These are phyloP conservation scores for Bathynomus jamesi DNA, from an alignment of 1,140 invertebrate species.

Conservation along the genomic window DNA sequence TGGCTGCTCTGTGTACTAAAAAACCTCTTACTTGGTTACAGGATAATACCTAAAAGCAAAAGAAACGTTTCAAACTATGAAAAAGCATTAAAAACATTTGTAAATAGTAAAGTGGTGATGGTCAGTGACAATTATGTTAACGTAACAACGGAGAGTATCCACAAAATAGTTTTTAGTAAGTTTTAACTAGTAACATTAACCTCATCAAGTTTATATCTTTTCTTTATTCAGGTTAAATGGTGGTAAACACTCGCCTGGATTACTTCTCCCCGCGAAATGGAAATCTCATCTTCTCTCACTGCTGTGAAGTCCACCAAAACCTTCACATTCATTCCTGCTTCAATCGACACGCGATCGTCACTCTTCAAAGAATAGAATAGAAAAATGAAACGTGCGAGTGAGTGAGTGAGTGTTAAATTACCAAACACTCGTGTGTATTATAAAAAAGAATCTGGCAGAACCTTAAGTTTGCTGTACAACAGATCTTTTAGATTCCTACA, in stretches of 20 bases:
- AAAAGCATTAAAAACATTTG: too few relatives aligned
- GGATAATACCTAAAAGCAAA: slow-evolving; percentile 19
- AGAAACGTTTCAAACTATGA: background rate
- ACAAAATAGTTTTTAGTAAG: background rate
- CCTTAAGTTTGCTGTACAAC: too few relatives aligned
- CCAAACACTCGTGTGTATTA: too few relatives aligned
- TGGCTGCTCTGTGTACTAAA: slow-evolving; percentile 40
- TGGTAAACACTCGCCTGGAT: slow-evolving; percentile 42
- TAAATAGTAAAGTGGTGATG: too few relatives aligned
- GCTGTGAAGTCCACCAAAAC: slow-evolving; percentile 46
- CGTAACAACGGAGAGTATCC: background rate
- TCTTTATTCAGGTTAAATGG: background rate
- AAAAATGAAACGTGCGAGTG: too few relatives aligned
- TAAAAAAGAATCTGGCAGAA: too few relatives aligned
- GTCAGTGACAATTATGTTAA: background rate
- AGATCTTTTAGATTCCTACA: too few relatives aligned
- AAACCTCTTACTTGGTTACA: slow-evolving; percentile 44
- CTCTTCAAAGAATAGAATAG: slow-evolving; percentile 17
- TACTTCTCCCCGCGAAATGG: slow-evolving; percentile 45
- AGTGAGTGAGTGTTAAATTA: too few relatives aligned
- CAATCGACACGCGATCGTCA: slow-evolving; percentile 12
- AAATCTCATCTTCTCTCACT: slow-evolving; percentile 47
- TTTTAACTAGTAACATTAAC: background rate
- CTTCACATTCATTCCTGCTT: slow-evolving; percentile 39
- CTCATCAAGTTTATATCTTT: background rate